Evolutionary conservation across 2,888 invertebrate genomes (phyloP), one percentile per base, ranked within the genome.

Genomic region (Eugnorisma glareosa): DNA sequence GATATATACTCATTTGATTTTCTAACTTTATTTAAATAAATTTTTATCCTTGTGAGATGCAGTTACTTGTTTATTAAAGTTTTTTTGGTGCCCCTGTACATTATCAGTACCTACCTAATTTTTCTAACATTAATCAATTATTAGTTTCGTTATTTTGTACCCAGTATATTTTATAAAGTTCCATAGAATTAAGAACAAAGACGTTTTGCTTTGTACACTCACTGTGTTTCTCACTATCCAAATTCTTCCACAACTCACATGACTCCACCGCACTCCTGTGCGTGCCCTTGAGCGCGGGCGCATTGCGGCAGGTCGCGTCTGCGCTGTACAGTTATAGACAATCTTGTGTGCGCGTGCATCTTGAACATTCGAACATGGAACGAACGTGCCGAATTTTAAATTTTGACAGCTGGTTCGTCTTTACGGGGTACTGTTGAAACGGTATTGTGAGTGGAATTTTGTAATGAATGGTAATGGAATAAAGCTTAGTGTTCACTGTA

Each of bases 241-340:
- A 66, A 71, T 24, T 40, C 6, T 24, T 43, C 8, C 1, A 64
- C 10, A 10, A 11, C 31, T n/a, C 2, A 83, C 15, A 70, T 51
- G 48, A 64, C 84, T 83, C 80, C 28, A 83, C 37, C 21, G 40
- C 67, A 79, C 40, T 3, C 28, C 10, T 75, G 72, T 83, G 66
- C 89, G 75, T 91, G 95, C 93, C 95, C 95, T 95, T 95, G 96
- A 93, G 92, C 91, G 92, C 93, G 93, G 89, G 90, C 92, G 92
- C 93, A 92, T 95, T 96, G 96, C 89, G 95, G 96, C 95, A 95
- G 95, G 95, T 96, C 96, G 94, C 90, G 93, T 82, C 85, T 88
- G 89, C 84, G 83, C 81, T 77, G 87, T 89, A 93, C 93, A 93
- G 93, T 93, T 94, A 93, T 93, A 94, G 88, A 84, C 76, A 77